These are phyloP conservation scores for Junonia oenone DNA, from an alignment of 2,888 invertebrate genomes.

Conservation along the genomic window DNA sequence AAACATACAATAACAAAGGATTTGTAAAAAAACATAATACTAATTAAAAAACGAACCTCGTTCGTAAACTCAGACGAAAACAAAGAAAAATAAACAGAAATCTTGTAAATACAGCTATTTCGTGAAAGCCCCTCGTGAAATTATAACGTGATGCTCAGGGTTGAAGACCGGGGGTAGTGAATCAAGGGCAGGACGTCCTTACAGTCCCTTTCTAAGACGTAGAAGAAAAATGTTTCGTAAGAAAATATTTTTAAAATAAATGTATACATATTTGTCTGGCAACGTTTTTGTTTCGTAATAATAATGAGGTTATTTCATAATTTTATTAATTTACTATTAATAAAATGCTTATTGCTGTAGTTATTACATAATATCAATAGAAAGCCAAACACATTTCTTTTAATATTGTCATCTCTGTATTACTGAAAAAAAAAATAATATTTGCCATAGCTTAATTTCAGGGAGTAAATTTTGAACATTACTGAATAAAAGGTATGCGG, in stretches of 20 bases:
- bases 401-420: too few species aligned
- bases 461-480: too few species aligned
- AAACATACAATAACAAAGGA: neutral
- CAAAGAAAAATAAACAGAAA: neutral
- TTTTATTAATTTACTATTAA: too few species aligned
- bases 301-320: too few species aligned
- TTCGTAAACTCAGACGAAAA: neutral
- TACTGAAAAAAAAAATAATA: too few species aligned
- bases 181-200: constrained; percentile 8
- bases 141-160: neutral
- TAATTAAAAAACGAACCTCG: neutral
- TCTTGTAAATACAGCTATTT: neutral
- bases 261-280: neutral
- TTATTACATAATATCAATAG: too few species aligned
- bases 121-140: neutral
- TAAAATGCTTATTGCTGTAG: too few species aligned
- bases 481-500: too few species aligned
- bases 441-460: too few species aligned
- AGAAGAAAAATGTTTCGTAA: neutral
- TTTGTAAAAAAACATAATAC: neutral
- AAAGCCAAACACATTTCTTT: too few species aligned
- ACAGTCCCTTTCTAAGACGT: neutral
- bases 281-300: neutral
- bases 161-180: constrained; percentile 1
- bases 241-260: neutral